Conservation (phyloP, 2,113 vertebrate genomes). For the Datnioides undecimradiatus region DNA sequence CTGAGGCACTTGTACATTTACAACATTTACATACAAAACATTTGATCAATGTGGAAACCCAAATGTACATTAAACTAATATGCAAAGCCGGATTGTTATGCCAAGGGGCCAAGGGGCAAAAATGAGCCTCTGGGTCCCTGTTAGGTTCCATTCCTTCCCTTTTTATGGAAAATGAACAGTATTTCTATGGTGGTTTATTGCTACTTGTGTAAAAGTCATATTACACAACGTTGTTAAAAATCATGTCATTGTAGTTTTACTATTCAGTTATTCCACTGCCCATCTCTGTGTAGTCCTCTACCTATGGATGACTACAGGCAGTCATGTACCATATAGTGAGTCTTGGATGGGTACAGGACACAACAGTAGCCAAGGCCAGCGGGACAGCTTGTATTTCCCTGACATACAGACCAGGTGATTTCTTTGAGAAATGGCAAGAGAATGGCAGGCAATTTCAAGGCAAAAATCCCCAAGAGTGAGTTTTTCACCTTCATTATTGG, state of each 20-base stretch:
- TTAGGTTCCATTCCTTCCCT: too few species aligned
- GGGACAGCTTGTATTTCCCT: slow-evolving; percentile 4
- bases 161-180: neutral
- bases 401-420: slow-evolving; percentile 24
- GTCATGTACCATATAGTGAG: neutral
- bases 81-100: too few species aligned
- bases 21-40: neutral
- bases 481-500: slow-evolving; percentile 6
- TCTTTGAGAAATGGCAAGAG: slow-evolving; percentile 1
- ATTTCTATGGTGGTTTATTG: neutral
- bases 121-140: too few species aligned
- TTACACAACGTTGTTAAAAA: too few species aligned
- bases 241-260: neutral
- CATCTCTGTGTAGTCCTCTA: neutral
- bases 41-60: neutral
- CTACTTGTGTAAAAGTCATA: too few species aligned
- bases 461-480: slow-evolving; percentile 13
- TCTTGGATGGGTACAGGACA: neutral
- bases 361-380: neutral
- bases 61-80: too few species aligned
- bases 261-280: neutral
- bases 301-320: neutral
- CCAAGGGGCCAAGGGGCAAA: too few species aligned
- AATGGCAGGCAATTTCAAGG: slow-evolving; percentile 12
- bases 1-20: neutral